A percentile compares a stretch with the other conserved stretches of the same genome.
These are phyloP conservation scores for Napeogenes sylphis DNA, from an alignment of 2,888 invertebrate species.

Conservation along the genomic window DNA sequence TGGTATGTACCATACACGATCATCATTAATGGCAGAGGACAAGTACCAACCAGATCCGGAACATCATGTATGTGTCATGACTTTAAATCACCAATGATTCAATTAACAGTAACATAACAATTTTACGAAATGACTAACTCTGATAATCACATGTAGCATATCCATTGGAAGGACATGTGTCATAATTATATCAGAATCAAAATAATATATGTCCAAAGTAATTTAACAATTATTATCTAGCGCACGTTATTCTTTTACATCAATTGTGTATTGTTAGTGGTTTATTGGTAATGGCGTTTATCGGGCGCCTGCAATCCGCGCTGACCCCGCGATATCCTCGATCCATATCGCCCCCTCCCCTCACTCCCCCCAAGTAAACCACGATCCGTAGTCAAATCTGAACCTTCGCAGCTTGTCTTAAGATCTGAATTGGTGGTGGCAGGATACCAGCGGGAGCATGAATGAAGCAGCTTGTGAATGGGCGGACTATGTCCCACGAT, in stretches of 20 bases:
- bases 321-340: conserved; percentile 77
- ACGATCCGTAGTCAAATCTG: conserved; percentile 41
- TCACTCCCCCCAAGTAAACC: conserved; percentile 31
- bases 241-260: conserved; percentile 21
- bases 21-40: not conserved
- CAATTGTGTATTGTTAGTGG: conserved; percentile 42
- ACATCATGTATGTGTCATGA: conserved; percentile 58
- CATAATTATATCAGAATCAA: too few species aligned
- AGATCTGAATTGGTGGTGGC: conserved; percentile 44
- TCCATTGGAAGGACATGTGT: too few species aligned
- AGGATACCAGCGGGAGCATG: conserved; percentile 60
- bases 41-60: conserved; percentile 5
- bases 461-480: conserved; percentile 76
- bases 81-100: conserved; percentile 54
- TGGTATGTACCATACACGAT: too few species aligned
- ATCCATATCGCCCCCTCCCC: conserved; percentile 64
- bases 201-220: too few species aligned
- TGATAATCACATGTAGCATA: conserved; percentile 8
- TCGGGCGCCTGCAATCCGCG: conserved; percentile 75
- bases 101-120: conserved; percentile 39
- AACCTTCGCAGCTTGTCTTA: conserved; percentile 49
- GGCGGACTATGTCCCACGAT: conserved; percentile 76
- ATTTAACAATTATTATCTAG: too few species aligned
- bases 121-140: conserved; percentile 22
- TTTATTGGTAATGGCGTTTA: conserved; percentile 59